Percentiles rank a stretch among this genome's conserved stretches.
phyloP scores from a whole-genome alignment of 2,797 vertebrate species.

The Coreius guichenoti region DNA sequence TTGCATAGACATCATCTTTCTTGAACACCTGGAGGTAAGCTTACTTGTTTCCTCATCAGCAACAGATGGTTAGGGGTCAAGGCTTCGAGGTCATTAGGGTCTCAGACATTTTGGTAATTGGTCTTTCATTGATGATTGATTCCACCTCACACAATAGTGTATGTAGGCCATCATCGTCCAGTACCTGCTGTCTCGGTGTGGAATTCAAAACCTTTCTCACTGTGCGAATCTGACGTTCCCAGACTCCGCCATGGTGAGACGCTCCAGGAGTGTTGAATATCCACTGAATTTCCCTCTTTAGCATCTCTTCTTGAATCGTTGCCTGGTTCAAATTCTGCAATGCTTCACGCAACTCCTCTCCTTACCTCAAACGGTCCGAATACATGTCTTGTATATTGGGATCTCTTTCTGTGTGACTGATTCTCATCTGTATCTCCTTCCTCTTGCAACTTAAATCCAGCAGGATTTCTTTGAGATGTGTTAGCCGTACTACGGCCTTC shows the following conservation, averaged over 20 bases:
- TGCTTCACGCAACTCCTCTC: neutral
- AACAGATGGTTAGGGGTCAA: neutral
- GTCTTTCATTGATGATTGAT: conserved; percentile 15
- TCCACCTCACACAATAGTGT: too few species aligned
- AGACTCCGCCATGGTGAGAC: neutral
- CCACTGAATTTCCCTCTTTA: neutral
- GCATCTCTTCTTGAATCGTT: neutral
- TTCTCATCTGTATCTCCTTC: neutral
- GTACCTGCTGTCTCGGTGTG: neutral
- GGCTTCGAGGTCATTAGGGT: conserved; percentile 5
- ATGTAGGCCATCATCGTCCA: neutral
- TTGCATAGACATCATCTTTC: neutral
- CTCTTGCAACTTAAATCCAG: conserved; percentile 1
- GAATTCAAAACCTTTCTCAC: neutral
- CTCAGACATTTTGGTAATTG: neutral
- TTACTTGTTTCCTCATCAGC: neutral
- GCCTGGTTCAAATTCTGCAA: neutral
- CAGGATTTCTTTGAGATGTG: neutral
- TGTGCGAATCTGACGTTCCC: neutral
- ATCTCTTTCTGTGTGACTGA: neutral
- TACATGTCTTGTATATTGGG: neutral
- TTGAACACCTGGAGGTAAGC: neutral
- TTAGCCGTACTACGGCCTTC: conserved; percentile 11
- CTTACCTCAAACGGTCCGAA: neutral
- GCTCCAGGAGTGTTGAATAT: neutral